Percentiles rank a stretch among this genome's conserved stretches.
phyloP scores from a whole-genome alignment of 2,888 invertebrate species.

The Cryptocephalus primarius region DNA sequence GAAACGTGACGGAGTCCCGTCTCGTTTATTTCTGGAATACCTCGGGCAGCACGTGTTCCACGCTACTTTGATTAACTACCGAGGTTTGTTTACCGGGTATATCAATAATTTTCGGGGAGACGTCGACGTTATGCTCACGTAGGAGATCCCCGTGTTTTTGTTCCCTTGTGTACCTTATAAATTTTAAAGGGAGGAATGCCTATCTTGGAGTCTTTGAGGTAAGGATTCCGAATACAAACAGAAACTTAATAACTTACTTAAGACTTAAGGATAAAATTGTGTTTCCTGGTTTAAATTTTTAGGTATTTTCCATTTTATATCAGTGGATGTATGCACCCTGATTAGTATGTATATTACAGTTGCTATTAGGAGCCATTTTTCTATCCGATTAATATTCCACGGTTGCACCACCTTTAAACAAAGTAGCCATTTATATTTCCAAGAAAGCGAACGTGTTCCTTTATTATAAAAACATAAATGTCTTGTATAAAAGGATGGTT shows the following conservation, averaged over 20 bases:
- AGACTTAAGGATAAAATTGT: too few species aligned
- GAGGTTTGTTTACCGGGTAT: conserved; percentile 25
- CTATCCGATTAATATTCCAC: too few species aligned
- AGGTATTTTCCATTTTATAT: too few species aligned
- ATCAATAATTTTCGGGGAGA: conserved; percentile 21
- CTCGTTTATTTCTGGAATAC: conserved; percentile 25
- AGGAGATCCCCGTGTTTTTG: conserved; percentile 10
- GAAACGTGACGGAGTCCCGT: conserved; percentile 21
- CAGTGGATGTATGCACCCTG: too few species aligned
- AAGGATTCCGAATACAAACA: too few species aligned
- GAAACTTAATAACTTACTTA: too few species aligned
- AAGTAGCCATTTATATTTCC: neutral
- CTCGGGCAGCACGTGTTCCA: conserved; percentile 17
- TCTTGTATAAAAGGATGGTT: neutral
- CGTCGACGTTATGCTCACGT: conserved; percentile 13
- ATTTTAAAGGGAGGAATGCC: conserved; percentile 3
- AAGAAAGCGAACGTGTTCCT: neutral
- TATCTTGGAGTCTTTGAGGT: neutral
- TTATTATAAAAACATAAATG: conserved; percentile 3
- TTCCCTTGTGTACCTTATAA: conserved; percentile 15
- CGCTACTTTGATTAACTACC: conserved; percentile 21
- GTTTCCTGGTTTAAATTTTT: too few species aligned
- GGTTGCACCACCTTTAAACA: too few species aligned
- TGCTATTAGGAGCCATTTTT: too few species aligned
- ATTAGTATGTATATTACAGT: too few species aligned